These are phyloP conservation scores for Chrysomela aeneicollis DNA, from an alignment of 2,888 invertebrate genomes.

Conservation along the genomic window DNA sequence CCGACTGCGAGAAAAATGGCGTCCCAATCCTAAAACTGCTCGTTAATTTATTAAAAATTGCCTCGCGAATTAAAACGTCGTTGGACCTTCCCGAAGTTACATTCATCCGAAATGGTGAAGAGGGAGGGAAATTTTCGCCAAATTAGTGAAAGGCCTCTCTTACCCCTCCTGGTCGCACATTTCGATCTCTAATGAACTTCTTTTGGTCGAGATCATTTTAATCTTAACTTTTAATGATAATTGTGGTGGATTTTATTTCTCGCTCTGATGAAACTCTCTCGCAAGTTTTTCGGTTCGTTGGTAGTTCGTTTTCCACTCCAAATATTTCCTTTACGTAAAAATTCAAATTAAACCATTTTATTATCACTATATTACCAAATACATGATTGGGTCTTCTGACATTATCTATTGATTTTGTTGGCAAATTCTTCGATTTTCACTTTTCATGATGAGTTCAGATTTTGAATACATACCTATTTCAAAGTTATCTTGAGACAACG, in stretches of 20 bases:
- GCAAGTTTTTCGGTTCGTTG: slow-evolving; percentile 22
- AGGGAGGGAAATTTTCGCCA: slow-evolving; percentile 28
- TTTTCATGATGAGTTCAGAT: too few relatives aligned
- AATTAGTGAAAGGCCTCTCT: slow-evolving; percentile 26
- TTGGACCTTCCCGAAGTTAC: slow-evolving; percentile 31
- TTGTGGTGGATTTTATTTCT: slow-evolving; percentile 35
- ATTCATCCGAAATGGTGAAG: slow-evolving; percentile 20
- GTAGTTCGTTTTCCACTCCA: slow-evolving; percentile 17
- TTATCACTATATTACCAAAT: too few relatives aligned
- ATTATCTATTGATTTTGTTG: too few relatives aligned
- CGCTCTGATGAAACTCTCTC: slow-evolving; percentile 32
- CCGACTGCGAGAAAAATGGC: not conserved
- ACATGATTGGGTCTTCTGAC: too few relatives aligned
- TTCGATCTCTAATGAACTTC: slow-evolving; percentile 36
- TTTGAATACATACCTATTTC: too few relatives aligned
- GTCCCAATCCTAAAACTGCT: not conserved
- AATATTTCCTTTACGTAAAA: not conserved
- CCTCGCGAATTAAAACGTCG: slow-evolving; percentile 35
- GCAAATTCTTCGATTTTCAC: too few relatives aligned
- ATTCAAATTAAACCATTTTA: too few relatives aligned
- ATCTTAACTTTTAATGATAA: slow-evolving; percentile 35
- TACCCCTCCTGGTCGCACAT: not conserved
- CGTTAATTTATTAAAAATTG: slow-evolving; percentile 35
- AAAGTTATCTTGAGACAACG: too few relatives aligned
- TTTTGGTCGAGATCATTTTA: slow-evolving; percentile 32